A percentile compares a stretch with the other conserved stretches of the same genome.
phyloP scores from a whole-genome alignment of 1,140 invertebrate species.

The Chrysomallon squamiferum region DNA sequence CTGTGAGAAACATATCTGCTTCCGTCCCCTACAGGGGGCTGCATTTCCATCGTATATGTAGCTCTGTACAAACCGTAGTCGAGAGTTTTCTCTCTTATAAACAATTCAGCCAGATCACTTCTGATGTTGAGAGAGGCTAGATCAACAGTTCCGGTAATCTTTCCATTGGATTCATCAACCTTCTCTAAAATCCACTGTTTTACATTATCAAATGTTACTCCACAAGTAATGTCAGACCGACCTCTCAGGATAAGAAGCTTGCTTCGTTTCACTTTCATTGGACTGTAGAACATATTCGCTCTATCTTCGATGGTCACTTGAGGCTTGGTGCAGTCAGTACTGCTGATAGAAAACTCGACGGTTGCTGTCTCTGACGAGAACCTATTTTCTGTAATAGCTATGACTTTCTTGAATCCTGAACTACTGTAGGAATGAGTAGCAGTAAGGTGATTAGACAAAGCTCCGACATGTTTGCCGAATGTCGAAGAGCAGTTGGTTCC shows the following conservation, averaged over 20 bases:
- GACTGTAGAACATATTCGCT: conserved; percentile 30
- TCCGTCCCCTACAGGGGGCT: not conserved
- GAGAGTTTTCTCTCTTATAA: conserved; percentile 34
- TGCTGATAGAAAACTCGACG: not conserved
- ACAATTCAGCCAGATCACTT: conserved; percentile 36
- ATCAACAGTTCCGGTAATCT: conserved; percentile 13
- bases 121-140: conserved; percentile 20
- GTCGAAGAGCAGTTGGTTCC: conserved; percentile 8
- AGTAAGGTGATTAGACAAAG: conserved; percentile 3
- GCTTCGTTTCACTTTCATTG: conserved; percentile 29
- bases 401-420: conserved; percentile 22
- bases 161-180: conserved; percentile 29
- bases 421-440: not conserved
- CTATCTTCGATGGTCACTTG: conserved; percentile 46
- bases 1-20: not conserved
- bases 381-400: conserved; percentile 14
- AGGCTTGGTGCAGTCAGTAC: conserved; percentile 52
- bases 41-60: conserved; percentile 44
- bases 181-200: conserved; percentile 41
- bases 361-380: not conserved
- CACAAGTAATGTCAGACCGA: conserved; percentile 46
- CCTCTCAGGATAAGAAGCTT: conserved; percentile 35
- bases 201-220: conserved; percentile 33
- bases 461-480: conserved; percentile 18
- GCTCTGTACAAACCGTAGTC: conserved; percentile 48